These are phyloP conservation scores for Castor canadensis DNA, from an alignment of 2,113 vertebrate genomes.

Conservation along the genomic window DNA sequence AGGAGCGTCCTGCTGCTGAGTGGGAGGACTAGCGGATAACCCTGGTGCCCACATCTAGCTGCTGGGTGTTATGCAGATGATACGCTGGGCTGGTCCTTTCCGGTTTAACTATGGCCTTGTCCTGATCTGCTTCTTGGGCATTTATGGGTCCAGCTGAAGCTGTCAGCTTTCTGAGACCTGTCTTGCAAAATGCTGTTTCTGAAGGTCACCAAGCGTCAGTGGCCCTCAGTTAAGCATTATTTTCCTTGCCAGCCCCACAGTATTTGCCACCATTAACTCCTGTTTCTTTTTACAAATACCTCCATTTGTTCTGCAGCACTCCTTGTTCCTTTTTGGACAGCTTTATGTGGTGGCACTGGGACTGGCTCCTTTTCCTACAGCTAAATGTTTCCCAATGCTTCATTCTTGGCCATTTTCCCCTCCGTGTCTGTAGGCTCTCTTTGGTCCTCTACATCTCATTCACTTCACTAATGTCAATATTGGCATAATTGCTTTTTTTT, in stretches of 20 bases:
- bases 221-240: neutral
- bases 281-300: slow-evolving; percentile 23
- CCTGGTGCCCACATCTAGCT: neutral
- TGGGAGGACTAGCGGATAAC: neutral
- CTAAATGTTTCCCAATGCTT: neutral
- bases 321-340: neutral
- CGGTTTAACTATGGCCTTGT: neutral
- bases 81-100: neutral
- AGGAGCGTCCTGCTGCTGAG: neutral
- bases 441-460: neutral
- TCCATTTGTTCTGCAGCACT: neutral
- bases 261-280: slow-evolving; percentile 3
- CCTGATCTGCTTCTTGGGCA: neutral
- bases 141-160: neutral
- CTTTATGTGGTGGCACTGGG: neutral
- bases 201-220: slow-evolving; percentile 17
- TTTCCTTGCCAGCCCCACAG: neutral
- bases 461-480: neutral
- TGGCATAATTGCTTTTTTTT: neutral
- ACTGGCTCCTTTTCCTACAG: neutral
- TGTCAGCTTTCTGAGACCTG: neutral
- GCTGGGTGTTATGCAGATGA: neutral
- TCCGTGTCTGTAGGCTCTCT: neutral
- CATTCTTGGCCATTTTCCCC: neutral
- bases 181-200: neutral